Base-by-base conservation (phyloP, 2,797 vertebrate genomes). In the Anableps anableps region DNA sequence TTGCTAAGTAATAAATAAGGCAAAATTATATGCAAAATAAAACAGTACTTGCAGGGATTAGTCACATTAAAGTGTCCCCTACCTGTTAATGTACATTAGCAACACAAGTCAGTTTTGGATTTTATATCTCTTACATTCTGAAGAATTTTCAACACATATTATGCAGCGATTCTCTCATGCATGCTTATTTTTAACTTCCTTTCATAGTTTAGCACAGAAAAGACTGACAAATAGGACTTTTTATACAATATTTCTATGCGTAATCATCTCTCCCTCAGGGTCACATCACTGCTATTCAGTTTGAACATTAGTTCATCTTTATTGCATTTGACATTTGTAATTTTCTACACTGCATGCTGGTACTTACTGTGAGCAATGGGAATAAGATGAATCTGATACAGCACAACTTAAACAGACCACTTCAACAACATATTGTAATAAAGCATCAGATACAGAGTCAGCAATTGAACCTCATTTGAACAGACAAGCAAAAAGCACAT, bases 381-480 rank as follows among this genome's bases (percentile, higher is more conserved):
- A 84, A 78, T 74, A 76, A 70, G 13, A 58, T 23, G 10, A 78
- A 60, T 77, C 51, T 70, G 45, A 76, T 72, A 36, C 71, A 47
- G 66, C 36, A 19, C 51, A 70, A 78, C 66, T 38, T 74, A 79
- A 78, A 83, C 66, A 81, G 79, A 78, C 34, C 74, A 84, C 7
- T 72, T 85, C 51, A 76, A 75, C 60, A 78, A 45, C 72, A 81
- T 64, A 77, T 53, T 9, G 16, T 31, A 53, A 60, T 38, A 75
- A 14, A 83, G 23, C 80, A 84, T 71, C 53, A 75, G 43, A 68
- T 64, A 88, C 76, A 90, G 64, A 86, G 60, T 82, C 80, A 85
- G 78, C 74, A 84, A 41, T 72, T 80, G 2, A 76, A 60, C 31
- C 50, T 83, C n/a, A 81, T 41, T 26, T 70, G 7, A 82, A 77